phyloP scores from a whole-genome alignment of 1,140 invertebrate genomes.

The Achatina immaculata region DNA sequence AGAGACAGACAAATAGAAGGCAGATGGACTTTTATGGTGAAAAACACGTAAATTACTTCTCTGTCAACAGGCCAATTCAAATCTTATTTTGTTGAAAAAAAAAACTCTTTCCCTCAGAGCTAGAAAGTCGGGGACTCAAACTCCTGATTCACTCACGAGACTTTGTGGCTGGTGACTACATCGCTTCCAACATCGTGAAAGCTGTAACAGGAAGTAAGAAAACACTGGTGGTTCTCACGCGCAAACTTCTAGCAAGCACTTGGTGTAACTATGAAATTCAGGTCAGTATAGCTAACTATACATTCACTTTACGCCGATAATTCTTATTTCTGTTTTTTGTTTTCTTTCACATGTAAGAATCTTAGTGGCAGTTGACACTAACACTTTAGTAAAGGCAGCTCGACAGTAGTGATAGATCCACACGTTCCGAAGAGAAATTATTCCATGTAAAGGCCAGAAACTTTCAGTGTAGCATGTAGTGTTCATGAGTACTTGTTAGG shows the following conservation, averaged over 20 bases:
- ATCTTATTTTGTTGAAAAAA: neutral
- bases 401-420: neutral
- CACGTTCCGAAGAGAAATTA: neutral
- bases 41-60: neutral
- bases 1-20: no score
- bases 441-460: neutral
- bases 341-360: neutral
- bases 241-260: constrained; percentile 76
- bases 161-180: constrained; percentile 83
- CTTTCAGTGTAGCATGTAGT: neutral
- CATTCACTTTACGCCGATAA: constrained; percentile 17
- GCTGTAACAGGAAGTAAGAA: constrained; percentile 76
- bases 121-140: constrained; percentile 76
- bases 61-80: neutral
- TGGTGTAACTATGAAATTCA: constrained; percentile 79
- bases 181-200: constrained; percentile 76
- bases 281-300: constrained; percentile 74
- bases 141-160: constrained; percentile 92
- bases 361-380: neutral
- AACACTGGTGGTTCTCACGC: constrained; percentile 76
- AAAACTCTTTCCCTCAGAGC: neutral
- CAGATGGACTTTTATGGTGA: neutral
- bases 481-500: no score
- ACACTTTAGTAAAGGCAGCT: neutral
- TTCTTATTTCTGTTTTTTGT: neutral